Evolutionary conservation across 2,797 vertebrate species (phyloP), one percentile per base, ranked within the genome.

Genomic region (Myotis vivesi): DNA sequence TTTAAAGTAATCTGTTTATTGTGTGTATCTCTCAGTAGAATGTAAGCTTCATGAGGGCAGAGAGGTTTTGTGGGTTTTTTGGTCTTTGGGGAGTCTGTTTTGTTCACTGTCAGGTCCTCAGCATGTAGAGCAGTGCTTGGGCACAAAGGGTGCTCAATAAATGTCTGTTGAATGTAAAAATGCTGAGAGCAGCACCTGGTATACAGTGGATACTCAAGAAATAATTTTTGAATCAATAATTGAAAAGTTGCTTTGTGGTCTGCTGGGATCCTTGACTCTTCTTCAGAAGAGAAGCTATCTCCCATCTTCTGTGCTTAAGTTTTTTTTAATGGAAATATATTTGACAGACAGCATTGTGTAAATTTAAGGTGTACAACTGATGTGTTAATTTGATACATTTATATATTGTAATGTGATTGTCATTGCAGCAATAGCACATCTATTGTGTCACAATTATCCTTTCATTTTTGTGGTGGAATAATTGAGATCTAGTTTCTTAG

Each of bases 81-180:
- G 6, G 25, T 53, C 16, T 36, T 88, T 30, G 36, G 20, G 33
- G 38, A 30, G 41, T 44, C 53, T 83, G 62, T 80, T 94, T 89
- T 86, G 33, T 68, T 84, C 8, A 49, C 28, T 57, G 23, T 13
- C 81, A 93, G 51, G 44, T 89, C 59, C 46, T 96, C 44, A 76
- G 55, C n/a, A 64, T 44, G 3, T 79, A 86, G n/a, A 75, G 75
- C 28, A 89, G 28, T 20, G 92, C n/a, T 72, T 81, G 76, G 16
- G 80, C 23, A 89, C n/a, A 93, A 36, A 16, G 84, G 62, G 30
- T 73, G 9, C 30, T 93, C 66, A 85, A 33, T 75, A 95, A 90
- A 75, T 87, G 83, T 57, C 38, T 77, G 13, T 87, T 75, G 72
- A 81, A 49, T 51, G 68, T 76, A 69, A 95, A 95, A 96, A 85